Evolutionary conservation across 1,140 invertebrate genomes (phyloP).

Genomic region (Drosophila sp.): DNA sequence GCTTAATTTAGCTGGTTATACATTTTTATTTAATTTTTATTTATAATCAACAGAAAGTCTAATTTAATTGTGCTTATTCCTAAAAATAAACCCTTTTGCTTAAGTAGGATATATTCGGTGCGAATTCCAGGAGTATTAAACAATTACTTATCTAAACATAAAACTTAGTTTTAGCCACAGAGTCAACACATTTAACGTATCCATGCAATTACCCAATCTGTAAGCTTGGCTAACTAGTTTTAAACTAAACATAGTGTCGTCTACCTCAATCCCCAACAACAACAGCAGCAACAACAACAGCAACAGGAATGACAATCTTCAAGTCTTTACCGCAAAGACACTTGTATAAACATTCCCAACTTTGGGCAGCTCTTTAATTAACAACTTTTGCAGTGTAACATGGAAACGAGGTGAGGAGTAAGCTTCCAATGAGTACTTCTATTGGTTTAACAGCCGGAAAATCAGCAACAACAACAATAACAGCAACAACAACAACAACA

Average conservation of each 20-base stretch:
- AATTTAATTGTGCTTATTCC: no score
- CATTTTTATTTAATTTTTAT: no score
- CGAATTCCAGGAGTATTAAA: neutral
- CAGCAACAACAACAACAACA: no score
- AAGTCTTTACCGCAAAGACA: conserved; percentile 5
- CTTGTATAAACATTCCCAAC: conserved; percentile 45
- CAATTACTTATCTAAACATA: conserved; percentile 1
- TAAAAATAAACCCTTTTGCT: no score
- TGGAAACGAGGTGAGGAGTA: conserved; percentile 23
- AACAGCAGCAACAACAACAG: neutral
- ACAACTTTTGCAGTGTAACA: conserved; percentile 51
- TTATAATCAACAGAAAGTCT: no score
- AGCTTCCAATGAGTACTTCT: conserved; percentile 40
- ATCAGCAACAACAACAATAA: conserved; percentile 43
- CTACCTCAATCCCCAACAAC: neutral
- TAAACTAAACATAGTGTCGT: conserved; percentile 19
- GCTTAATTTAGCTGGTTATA: neutral
- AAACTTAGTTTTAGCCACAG: neutral
- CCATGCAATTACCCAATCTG: conserved; percentile 12
- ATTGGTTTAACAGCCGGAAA: conserved; percentile 54
- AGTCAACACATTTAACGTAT: conserved; percentile 20
- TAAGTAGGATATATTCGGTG: no score
- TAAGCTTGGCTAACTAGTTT: conserved; percentile 26
- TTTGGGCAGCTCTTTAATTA: conserved; percentile 69
- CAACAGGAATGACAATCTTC: conserved; percentile 10